phyloP scores from a whole-genome alignment of 92 coral and sea anemone species.

The Muricea muricata region DNA sequence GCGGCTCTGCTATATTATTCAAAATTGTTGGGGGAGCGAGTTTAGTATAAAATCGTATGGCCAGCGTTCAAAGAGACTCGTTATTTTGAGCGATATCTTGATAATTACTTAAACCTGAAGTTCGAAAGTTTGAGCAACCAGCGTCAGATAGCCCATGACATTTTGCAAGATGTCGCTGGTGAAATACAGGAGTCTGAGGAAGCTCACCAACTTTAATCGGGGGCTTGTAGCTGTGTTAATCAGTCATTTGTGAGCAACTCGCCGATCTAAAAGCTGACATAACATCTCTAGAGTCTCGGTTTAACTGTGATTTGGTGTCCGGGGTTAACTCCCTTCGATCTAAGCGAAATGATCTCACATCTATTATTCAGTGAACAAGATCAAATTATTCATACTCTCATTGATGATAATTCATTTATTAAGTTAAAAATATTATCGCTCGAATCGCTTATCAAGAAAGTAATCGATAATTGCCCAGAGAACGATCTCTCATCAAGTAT shows the following conservation, averaged over 20 bases:
- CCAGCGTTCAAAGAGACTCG: conserved; percentile 7
- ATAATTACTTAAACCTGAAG: not conserved
- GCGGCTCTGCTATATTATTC: conserved; percentile 14
- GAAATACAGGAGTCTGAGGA: too few relatives aligned
- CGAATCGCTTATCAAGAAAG: too few relatives aligned
- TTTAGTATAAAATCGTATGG: conserved; percentile 27
- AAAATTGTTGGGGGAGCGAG: conserved; percentile 1
- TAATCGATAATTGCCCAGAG: too few relatives aligned
- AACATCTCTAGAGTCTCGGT: not conserved
- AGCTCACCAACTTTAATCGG: too few relatives aligned
- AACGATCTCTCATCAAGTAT: not conserved
- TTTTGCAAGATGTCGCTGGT: too few relatives aligned
- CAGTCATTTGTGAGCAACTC: not conserved
- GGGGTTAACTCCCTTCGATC: not conserved
- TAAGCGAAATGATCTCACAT: conserved; percentile 1
- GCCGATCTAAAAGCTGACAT: not conserved
- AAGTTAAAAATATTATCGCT: too few relatives aligned
- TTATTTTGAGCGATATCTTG: not conserved
- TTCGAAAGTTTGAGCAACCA: not conserved
- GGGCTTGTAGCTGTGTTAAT: not conserved
- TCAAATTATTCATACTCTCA: too few relatives aligned
- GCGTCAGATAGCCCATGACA: not conserved
- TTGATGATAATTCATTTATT: too few relatives aligned
- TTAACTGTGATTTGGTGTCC: not conserved
- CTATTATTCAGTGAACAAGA: too few relatives aligned